Conservation (phyloP, 2,113 vertebrate species). For the Excalfactoria chinensis region DNA sequence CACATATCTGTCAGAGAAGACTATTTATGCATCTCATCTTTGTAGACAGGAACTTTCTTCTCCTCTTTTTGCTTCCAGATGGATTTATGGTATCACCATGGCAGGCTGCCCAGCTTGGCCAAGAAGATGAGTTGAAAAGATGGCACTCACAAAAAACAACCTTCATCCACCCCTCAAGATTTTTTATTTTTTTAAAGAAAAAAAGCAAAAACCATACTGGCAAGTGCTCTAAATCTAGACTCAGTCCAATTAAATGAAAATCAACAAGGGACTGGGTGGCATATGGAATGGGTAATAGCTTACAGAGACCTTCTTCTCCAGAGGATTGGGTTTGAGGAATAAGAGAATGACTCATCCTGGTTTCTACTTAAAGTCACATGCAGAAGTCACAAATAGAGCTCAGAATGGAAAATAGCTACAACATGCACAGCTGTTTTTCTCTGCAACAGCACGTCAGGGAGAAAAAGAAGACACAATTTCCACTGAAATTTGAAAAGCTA, state of each 20-base stretch:
- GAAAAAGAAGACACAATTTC: background rate
- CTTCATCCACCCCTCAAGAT: background rate
- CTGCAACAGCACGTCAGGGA: background rate
- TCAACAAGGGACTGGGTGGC: background rate
- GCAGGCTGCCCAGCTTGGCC: background rate
- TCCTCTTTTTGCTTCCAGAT: conserved; percentile 27
- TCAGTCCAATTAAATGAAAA: conserved; percentile 2
- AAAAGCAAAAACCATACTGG: background rate
- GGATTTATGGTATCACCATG: background rate
- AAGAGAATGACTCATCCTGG: conserved; percentile 19
- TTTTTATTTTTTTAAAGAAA: background rate
- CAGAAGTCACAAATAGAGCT: conserved; percentile 28
- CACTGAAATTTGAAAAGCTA: background rate
- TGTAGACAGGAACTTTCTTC: conserved; percentile 19
- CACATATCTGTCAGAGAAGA: background rate
- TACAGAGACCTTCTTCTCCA: background rate
- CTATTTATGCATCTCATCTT: conserved; percentile 10
- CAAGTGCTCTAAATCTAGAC: background rate
- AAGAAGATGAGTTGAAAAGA: background rate
- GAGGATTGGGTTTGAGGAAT: background rate
- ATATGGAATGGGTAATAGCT: background rate
- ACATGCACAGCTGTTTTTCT: background rate
- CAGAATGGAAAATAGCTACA: conserved; percentile 28
- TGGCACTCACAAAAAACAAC: background rate
- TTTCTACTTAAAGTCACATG: conserved; percentile 9